Evolutionary conservation across 2,113 vertebrate species (phyloP).

Genomic region (Dicrurus megarhynchus): DNA sequence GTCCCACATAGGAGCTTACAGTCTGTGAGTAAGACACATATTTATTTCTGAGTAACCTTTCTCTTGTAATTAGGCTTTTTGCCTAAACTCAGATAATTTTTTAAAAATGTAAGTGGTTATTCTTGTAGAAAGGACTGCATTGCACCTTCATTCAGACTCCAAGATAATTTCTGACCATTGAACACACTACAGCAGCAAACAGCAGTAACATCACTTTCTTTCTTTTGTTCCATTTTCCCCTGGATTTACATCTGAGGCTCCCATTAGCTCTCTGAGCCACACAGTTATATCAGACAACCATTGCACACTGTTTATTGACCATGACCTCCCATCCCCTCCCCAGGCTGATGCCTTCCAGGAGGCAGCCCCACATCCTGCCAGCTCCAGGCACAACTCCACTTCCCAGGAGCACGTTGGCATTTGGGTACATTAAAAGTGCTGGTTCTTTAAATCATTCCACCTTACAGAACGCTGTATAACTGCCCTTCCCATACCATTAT

Average conservation of each 20-base stretch:
- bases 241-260: not conserved
- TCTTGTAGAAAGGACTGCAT: not conserved
- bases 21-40: not conserved
- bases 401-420: not conserved
- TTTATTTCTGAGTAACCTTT: not conserved
- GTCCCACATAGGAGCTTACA: not conserved
- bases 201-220: not conserved
- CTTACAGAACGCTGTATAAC: not conserved
- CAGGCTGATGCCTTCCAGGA: not conserved
- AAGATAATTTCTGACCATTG: not conserved
- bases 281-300: not conserved
- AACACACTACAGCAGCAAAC: not conserved
- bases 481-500: not conserved
- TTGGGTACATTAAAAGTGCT: not conserved
- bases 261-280: not conserved
- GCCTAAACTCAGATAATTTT: not conserved
- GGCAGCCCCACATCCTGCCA: slow-evolving; percentile 4
- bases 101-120: not conserved
- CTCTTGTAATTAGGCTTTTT: not conserved
- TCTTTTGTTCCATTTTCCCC: not conserved
- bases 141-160: not conserved
- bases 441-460: not conserved
- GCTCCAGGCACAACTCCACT: not conserved
- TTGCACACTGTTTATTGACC: not conserved
- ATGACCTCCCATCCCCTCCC: not conserved